Base-by-base conservation (phyloP, 2,888 invertebrate genomes). In the Lordiphosa fenestrarum region DNA sequence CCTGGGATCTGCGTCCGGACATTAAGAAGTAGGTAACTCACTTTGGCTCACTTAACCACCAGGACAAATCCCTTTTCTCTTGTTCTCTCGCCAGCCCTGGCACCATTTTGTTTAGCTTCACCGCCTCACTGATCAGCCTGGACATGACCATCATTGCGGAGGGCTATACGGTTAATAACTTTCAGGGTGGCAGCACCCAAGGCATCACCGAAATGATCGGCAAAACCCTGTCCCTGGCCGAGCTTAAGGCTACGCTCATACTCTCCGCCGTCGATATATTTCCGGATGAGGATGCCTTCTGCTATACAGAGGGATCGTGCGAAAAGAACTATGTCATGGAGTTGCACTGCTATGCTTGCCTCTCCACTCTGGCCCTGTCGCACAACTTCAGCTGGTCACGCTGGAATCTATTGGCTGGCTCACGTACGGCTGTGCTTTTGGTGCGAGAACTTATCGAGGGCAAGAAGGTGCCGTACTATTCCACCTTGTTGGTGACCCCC, bases 381-480 rank as follows among this genome's bases (percentile, higher is more conserved):
- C 95, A 94, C 84, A 94, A 94, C 86, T 96, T 96, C 76, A 92
- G 94, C 23, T 96, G 95, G 95, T 95, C 94, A 56, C 91, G 94
- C 87, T 95, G 93, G 93, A 93, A 93, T 76, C 88, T 92, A 0
- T 86, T 91, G 47, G 91, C 92, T 0, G 91, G 90, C 4, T 88
- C 89, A 10, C 83, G 90, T 1, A 89, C 88, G 0, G 89, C 88
- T 2, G 88, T 90, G 0, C 58, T 90, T 4, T 63, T 90, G 5
- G 75, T 89, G 41, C 75, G 90, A 13, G 90, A 90, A 57, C 65
- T 90, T 7, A 67, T 88, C 5, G 89, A 89, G 53, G 86, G 88
- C 46, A 87, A 88, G 53, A 90, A 90, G 69, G 81, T 87, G 77
- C 90, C 90, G 1, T 88, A 87, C 60, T 88, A 89, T 62, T 89